These are phyloP conservation scores for Metalampra italica DNA, from an alignment of 2,888 invertebrate genomes.

Conservation along the genomic window DNA sequence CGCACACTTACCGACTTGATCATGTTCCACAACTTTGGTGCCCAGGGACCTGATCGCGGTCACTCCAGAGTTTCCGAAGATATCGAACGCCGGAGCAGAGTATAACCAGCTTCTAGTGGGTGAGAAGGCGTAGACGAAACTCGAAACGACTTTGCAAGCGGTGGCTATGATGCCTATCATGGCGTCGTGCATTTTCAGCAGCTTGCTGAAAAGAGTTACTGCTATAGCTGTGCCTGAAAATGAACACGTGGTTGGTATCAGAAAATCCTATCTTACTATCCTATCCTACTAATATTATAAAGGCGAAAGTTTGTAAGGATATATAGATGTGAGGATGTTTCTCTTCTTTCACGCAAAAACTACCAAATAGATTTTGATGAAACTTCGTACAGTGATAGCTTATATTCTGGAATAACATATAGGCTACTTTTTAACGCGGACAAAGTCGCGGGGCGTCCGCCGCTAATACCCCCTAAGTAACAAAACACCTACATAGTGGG, in stretches of 20 bases:
- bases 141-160: conserved; percentile 56
- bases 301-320: no score
- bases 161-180: conserved; percentile 68
- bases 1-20: conserved; percentile 72
- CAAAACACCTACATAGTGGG: no score
- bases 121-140: conserved; percentile 64
- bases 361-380: no score
- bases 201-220: conserved; percentile 62
- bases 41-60: conserved; percentile 76
- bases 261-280: no score
- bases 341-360: no score
- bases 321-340: no score
- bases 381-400: no score
- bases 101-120: conserved; percentile 62
- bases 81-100: conserved; percentile 62
- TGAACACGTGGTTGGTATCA: not conserved
- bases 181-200: conserved; percentile 65
- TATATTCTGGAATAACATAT: no score
- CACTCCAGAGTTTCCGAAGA: conserved; percentile 73
- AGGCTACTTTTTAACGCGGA: no score
- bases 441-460: no score
- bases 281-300: no score
- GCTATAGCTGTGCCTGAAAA: conserved; percentile 65
- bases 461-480: no score
- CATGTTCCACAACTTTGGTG: conserved; percentile 73